Evolutionary conservation across 2,888 invertebrate species (phyloP).

Genomic region (Venusia cambrica): DNA sequence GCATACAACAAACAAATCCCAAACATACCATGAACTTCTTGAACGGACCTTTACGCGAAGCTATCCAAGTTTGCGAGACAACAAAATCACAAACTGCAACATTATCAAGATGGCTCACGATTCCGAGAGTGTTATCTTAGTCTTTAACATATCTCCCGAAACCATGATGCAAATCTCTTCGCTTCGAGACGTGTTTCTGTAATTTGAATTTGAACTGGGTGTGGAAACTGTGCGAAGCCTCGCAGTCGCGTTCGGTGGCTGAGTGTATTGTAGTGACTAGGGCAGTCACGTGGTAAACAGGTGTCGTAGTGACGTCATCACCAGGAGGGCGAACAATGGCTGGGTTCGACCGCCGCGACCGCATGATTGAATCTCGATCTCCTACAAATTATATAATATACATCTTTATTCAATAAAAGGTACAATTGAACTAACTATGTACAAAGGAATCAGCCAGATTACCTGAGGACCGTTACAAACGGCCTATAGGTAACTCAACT

Average conservation of each 20-base stretch:
- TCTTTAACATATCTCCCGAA: constrained; percentile 1
- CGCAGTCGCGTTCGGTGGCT: constrained; percentile 24
- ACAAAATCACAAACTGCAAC: constrained; percentile 27
- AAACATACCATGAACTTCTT: constrained; percentile 46
- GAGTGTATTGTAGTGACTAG: constrained; percentile 31
- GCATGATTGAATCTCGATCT: constrained; percentile 84
- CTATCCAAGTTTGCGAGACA: constrained; percentile 40
- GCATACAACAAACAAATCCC: constrained; percentile 45
- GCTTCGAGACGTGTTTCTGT: constrained; percentile 10
- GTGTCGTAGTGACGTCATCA: constrained; percentile 44
- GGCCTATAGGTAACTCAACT: too few relatives aligned
- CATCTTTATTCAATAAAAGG: too few relatives aligned
- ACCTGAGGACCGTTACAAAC: too few relatives aligned
- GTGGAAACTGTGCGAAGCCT: constrained; percentile 24
- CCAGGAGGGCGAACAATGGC: constrained; percentile 44
- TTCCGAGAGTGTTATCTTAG: neutral
- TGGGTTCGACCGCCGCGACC: constrained; percentile 66
- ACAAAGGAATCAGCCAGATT: too few relatives aligned
- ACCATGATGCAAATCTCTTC: constrained; percentile 2
- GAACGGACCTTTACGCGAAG: constrained; percentile 43
- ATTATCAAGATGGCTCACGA: constrained; percentile 7
- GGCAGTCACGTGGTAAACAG: constrained; percentile 64
- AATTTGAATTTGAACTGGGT: constrained; percentile 13
- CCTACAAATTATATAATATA: too few relatives aligned
- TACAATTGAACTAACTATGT: too few relatives aligned